Evolutionary conservation across 2,888 invertebrate genomes (phyloP), one percentile per base, ranked within the genome.

Genomic region (Tenthredo distinguenda): DNA sequence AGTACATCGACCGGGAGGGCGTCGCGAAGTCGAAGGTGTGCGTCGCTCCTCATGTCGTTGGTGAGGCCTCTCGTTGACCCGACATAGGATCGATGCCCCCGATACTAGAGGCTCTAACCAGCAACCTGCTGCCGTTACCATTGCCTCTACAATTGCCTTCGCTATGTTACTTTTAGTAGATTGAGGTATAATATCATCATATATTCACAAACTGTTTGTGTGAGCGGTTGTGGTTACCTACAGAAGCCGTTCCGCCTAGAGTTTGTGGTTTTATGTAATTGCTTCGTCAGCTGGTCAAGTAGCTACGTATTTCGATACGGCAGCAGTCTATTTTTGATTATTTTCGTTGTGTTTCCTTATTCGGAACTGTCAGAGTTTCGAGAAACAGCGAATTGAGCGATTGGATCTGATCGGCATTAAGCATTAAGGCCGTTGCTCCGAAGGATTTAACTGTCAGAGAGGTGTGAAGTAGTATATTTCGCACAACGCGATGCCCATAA

Each of bases 41-140:
- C 50, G 55, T 71, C 37, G n/a, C n/a, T 43, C 58, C 40, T 10
- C 31, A 21, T 79, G 55, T 21, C 47, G 81, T 89, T 87, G 88
- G 85, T 88, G 90, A 91, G 91, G 89, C 89, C 90, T 90, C 91
- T 88, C 90, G 88, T 87, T 92, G 91, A 92, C 91, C 92, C 89
- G 90, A 87, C 87, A 31, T 86, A 91, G 90, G 91, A 93, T 93
- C 93, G 93, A 93, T 93, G 93, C 90, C 90, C 91, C 87, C 91
- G 89, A 91, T 91, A 90, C 71, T 71, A 0, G 40, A 74, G 77
- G 87, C 87, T 86, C 84, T 74, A 84, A 86, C 86, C 88, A 87
- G 87, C 88, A 89, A 90, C 88, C 90, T 88, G 88, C 87, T 87
- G 87, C 86, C 65, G 65, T 26, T 26, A 71, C n/a, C 26, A n/a